Conservation (phyloP, 2,888 invertebrate species). For the Osedax fenrisi region DNA sequence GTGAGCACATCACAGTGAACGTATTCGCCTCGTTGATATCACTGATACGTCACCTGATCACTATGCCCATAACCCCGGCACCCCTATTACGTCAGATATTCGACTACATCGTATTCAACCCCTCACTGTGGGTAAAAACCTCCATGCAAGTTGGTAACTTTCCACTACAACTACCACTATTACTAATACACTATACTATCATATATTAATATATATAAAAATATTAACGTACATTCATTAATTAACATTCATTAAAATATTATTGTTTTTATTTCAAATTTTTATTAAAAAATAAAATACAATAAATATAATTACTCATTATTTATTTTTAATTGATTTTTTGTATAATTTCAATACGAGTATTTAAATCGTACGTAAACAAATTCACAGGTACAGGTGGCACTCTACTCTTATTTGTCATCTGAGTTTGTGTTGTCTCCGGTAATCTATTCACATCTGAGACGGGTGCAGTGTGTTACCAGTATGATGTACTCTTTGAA, state of each 20-base stretch:
- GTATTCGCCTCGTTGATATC: constrained; percentile 62
- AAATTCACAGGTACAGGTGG: constrained; percentile 60
- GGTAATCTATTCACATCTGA: constrained; percentile 87
- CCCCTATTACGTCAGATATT: constrained; percentile 55
- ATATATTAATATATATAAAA: too few relatives aligned
- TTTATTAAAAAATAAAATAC: too few relatives aligned
- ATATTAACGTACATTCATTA: too few relatives aligned
- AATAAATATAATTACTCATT: too few relatives aligned
- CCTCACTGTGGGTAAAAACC: constrained; percentile 95
- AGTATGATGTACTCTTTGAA: constrained; percentile 97
- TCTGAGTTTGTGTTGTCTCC: constrained; percentile 96
- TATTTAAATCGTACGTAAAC: too few relatives aligned
- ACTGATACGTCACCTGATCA: constrained; percentile 50
- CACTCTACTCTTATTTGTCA: constrained; percentile 86
- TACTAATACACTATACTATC: too few relatives aligned
- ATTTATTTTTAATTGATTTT: too few relatives aligned
- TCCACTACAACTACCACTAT: neutral
- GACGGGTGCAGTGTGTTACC: constrained; percentile 86
- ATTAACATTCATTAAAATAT: too few relatives aligned
- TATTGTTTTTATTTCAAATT: too few relatives aligned
- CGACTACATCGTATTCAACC: constrained; percentile 98
- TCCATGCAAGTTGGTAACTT: constrained; percentile 67
- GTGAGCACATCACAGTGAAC: constrained; percentile 80
- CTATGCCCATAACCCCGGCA: constrained; percentile 37
- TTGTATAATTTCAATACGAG: too few relatives aligned